phyloP scores from a whole-genome alignment of 2,888 invertebrate genomes.

The Holacanthella duospinosa region DNA sequence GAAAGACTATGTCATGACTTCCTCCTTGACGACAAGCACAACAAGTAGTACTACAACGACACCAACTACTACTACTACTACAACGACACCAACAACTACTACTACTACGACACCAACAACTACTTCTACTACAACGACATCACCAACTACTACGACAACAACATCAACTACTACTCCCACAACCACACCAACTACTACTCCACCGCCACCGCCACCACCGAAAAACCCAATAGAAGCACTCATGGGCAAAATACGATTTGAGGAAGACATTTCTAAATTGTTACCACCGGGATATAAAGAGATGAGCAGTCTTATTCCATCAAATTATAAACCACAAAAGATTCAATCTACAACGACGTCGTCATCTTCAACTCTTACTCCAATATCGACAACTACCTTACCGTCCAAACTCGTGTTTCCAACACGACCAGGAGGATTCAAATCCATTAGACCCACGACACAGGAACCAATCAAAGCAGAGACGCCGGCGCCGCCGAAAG shows the following conservation, averaged over 20 bases:
- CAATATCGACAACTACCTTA: conserved; percentile 39
- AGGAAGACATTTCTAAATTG: conserved; percentile 41
- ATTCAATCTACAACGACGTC: conserved; percentile 16
- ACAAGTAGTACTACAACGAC: conserved; percentile 19
- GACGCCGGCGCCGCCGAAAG: conserved; percentile 48
- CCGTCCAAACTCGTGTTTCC: conserved; percentile 58
- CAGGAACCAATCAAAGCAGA: conserved; percentile 42
- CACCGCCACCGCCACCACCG: conserved; percentile 37
- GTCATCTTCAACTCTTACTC: conserved; percentile 7
- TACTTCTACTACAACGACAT: conserved; percentile 19
- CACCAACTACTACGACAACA: conserved; percentile 26
- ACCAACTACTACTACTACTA: conserved; percentile 26
- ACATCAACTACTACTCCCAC: conserved; percentile 38
- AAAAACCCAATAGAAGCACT: conserved; percentile 43
- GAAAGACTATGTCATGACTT: conserved; percentile 47
- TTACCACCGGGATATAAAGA: conserved; percentile 54
- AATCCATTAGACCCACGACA: conserved; percentile 52
- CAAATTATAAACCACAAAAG: conserved; percentile 37
- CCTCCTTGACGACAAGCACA: conserved; percentile 25
- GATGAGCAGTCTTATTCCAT: neutral
- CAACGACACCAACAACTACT: conserved; percentile 38
- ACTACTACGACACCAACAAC: conserved; percentile 25
- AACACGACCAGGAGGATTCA: conserved; percentile 58
- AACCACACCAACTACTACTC: conserved; percentile 19
- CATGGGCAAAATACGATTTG: conserved; percentile 45